Percentiles rank a stretch among this genome's conserved stretches.
Evolutionary conservation across 2,113 vertebrate genomes (phyloP).

Genomic region (Pongo abelii): DNA sequence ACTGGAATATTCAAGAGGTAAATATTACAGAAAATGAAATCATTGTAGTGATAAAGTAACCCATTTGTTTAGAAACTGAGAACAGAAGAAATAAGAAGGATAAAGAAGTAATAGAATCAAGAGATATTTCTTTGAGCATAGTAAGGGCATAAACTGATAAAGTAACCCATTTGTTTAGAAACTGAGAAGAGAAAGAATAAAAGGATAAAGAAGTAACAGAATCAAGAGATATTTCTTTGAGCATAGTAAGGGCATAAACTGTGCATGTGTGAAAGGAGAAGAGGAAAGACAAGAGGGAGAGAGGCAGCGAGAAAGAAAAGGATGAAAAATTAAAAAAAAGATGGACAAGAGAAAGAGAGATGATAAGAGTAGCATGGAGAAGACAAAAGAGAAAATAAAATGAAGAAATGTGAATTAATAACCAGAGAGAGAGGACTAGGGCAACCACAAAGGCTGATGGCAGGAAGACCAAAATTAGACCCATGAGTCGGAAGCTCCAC

Average conservation of each 20-base stretch:
- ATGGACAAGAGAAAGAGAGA: background rate
- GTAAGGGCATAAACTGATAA: background rate
- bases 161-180: background rate
- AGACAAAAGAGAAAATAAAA: background rate
- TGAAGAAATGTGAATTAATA: background rate
- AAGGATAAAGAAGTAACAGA: background rate
- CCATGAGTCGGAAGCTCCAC: background rate
- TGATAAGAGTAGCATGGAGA: background rate
- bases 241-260: background rate
- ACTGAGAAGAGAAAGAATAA: background rate
- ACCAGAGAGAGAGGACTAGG: background rate
- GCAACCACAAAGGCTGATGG: background rate
- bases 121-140: background rate
- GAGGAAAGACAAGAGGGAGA: background rate
- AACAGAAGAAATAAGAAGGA: background rate
- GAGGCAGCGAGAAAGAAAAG: background rate
- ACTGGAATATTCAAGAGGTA: background rate
- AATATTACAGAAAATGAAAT: constrained; percentile 13
- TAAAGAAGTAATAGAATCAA: background rate
- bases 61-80: constrained; percentile 5
- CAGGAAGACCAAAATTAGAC: background rate
- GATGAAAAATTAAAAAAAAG: background rate
- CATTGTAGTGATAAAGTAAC: background rate
- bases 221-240: background rate
- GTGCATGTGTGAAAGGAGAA: background rate